These are phyloP conservation scores for Coregonus sp. DNA, from an alignment of 2,797 vertebrate genomes.

Conservation along the genomic window DNA sequence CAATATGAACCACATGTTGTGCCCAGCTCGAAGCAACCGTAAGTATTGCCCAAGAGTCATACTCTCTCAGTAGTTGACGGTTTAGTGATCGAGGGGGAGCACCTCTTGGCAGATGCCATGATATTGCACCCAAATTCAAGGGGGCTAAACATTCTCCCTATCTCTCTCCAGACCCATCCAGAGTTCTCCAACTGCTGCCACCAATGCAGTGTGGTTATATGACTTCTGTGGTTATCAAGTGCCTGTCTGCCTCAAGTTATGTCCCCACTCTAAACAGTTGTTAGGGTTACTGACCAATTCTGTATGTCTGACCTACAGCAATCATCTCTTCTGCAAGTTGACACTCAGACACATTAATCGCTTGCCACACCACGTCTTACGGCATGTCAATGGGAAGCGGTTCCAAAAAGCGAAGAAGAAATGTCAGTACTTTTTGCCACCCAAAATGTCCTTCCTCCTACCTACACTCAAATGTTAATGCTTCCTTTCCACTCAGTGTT, in stretches of 20 bases:
- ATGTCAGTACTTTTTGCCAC: conserved; percentile 75
- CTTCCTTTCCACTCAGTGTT: not conserved
- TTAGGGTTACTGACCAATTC: conserved; percentile 4
- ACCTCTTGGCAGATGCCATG: not conserved
- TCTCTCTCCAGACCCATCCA: not conserved
- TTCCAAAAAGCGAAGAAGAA: conserved; percentile 81
- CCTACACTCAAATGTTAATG: not conserved
- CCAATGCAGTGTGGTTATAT: not conserved
- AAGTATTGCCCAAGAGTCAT: conserved; percentile 48
- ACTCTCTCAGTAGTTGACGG: too few relatives aligned
- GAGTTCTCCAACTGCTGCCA: not conserved
- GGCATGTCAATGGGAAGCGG: conserved; percentile 85
- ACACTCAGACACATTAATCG: conserved; percentile 92
- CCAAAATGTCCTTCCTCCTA: not conserved
- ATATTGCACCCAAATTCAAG: too few relatives aligned
- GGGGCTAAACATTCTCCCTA: too few relatives aligned
- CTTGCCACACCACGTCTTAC: conserved; percentile 82
- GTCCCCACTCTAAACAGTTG: not conserved
- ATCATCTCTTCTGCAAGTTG: conserved; percentile 91
- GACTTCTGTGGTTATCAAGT: not conserved
- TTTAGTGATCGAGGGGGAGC: not conserved
- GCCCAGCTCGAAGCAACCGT: conserved; percentile 89
- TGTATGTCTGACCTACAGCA: conserved; percentile 64
- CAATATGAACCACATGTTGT: conserved; percentile 89
- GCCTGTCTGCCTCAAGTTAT: not conserved